Conservation (phyloP, 2,797 vertebrate species). For the Onychomys torridus region DNA sequence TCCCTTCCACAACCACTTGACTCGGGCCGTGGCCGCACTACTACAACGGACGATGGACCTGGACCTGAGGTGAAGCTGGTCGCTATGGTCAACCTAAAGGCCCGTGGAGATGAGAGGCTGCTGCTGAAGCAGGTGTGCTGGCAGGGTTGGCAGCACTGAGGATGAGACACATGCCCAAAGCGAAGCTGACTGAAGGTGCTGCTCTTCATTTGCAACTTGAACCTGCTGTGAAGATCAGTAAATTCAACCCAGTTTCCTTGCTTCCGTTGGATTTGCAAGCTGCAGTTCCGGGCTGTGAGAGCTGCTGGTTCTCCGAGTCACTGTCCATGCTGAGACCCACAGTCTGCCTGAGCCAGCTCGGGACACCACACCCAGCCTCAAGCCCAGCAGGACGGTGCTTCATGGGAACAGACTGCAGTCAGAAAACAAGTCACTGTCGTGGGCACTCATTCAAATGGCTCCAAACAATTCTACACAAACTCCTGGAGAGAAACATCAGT, state of each 20-base stretch:
- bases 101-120: background rate
- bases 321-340: background rate
- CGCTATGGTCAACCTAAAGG: background rate
- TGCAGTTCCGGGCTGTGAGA: slow-evolving; percentile 35
- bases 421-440: slow-evolving; percentile 56
- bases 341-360: background rate
- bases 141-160: background rate
- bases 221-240: background rate
- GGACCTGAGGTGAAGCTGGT: background rate
- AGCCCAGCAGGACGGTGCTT: background rate
- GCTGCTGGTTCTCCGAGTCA: background rate
- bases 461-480: slow-evolving; percentile 58
- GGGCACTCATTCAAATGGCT: slow-evolving; percentile 57
- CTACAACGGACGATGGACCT: background rate
- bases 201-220: background rate
- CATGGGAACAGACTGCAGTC: slow-evolving; percentile 42
- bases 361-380: too few relatives aligned
- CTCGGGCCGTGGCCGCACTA: background rate
- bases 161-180: background rate
- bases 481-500: slow-evolving; percentile 60
- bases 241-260: slow-evolving; percentile 4
- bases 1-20: background rate
- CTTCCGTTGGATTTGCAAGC: slow-evolving; percentile 43
- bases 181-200: background rate
- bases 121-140: too few relatives aligned